These are phyloP conservation scores for Barbus barbus DNA, from an alignment of 2,113 vertebrate genomes.

Conservation along the genomic window DNA sequence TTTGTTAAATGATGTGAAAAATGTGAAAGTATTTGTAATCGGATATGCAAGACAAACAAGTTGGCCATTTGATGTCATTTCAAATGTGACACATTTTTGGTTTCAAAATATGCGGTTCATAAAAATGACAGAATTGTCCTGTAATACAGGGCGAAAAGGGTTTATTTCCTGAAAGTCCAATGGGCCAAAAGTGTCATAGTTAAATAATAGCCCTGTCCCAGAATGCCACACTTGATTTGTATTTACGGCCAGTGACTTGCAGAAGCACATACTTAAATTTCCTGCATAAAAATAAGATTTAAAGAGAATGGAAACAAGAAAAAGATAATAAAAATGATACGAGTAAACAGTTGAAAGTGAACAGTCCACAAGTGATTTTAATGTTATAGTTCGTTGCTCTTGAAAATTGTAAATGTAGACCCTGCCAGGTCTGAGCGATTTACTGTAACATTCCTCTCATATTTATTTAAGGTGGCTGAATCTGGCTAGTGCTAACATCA, in stretches of 20 bases:
- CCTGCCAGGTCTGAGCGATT: slow-evolving; percentile 28
- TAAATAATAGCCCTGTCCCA: neutral
- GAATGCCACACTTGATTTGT: neutral
- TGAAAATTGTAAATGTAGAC: neutral
- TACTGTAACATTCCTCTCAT: slow-evolving; percentile 22
- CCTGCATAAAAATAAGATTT: neutral
- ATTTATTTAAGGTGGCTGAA: neutral
- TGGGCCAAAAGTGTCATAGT: neutral
- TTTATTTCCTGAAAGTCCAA: neutral
- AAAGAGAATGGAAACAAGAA: neutral
- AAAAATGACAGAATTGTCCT: neutral
- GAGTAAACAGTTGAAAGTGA: neutral
- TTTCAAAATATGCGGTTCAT: neutral
- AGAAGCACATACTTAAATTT: slow-evolving; percentile 1
- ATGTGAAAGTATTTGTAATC: too few species aligned
- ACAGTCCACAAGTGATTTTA: neutral
- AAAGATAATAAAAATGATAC: too few species aligned
- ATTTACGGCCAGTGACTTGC: neutral
- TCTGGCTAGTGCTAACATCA: neutral
- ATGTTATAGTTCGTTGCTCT: neutral
- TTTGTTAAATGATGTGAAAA: too few species aligned
- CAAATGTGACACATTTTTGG: too few species aligned
- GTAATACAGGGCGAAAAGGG: neutral
- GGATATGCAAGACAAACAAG: too few species aligned
- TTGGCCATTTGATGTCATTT: too few species aligned